Evolutionary conservation across 2,888 invertebrate genomes (phyloP).

Genomic region (Orchesellides sinensis): DNA sequence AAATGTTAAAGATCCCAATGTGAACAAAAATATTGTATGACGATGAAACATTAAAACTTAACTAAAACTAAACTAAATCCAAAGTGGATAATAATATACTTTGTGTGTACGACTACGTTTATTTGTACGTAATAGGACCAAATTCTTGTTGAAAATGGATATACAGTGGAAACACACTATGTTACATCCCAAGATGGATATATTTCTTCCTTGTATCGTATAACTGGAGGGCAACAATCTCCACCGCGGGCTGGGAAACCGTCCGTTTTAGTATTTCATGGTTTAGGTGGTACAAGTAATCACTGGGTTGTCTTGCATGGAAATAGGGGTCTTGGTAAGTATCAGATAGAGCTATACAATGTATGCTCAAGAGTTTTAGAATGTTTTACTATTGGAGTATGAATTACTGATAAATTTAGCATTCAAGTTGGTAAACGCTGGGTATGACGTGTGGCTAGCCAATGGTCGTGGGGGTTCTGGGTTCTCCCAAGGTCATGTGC

Average conservation of each 20-base stretch:
- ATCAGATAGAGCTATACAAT: too few species aligned
- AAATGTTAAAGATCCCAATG: conserved; percentile 1
- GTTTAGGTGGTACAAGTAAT: conserved; percentile 28
- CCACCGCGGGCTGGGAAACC: conserved; percentile 36
- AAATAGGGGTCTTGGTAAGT: conserved; percentile 37
- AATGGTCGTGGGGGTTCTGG: background rate
- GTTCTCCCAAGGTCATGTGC: background rate
- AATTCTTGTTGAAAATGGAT: background rate
- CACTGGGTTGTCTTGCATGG: conserved; percentile 40
- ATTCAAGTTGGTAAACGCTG: background rate
- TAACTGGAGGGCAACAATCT: conserved; percentile 25
- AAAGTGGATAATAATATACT: too few species aligned
- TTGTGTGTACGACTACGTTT: too few species aligned
- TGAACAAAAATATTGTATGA: conserved; percentile 81
- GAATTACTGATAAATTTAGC: background rate
- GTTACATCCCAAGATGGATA: conserved; percentile 51
- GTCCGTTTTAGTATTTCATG: conserved; percentile 39
- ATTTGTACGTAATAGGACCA: too few species aligned
- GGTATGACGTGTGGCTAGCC: background rate
- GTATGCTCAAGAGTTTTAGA: background rate
- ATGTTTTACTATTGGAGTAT: background rate
- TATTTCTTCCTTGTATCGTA: conserved; percentile 40
- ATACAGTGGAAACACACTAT: background rate
- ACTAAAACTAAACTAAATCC: too few species aligned
- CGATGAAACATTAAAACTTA: too few species aligned